These are phyloP conservation scores for Hemicentrotus pulcherrimus DNA, from an alignment of 35 echinoderm and acorn worm genomes.

Conservation along the genomic window DNA sequence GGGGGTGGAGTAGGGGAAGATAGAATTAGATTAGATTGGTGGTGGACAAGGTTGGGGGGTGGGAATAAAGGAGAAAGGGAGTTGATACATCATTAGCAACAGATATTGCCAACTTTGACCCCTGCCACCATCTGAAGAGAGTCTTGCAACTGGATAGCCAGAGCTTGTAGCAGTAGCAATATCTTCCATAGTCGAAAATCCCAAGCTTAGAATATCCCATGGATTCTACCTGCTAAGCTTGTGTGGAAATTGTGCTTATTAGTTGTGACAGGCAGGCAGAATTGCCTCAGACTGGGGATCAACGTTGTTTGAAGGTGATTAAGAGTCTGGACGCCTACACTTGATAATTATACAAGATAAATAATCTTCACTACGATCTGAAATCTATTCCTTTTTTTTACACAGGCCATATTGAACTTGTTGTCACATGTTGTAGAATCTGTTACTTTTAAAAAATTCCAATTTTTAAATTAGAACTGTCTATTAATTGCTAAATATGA, in stretches of 20 bases:
- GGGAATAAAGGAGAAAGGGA: not conserved
- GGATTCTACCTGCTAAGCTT: slow-evolving; percentile 29
- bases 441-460: not conserved
- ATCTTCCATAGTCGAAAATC: not conserved
- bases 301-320: slow-evolving; percentile 43
- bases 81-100: slow-evolving; percentile 50
- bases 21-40: not conserved
- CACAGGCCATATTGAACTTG: not conserved
- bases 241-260: slow-evolving; percentile 52
- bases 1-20: not conserved
- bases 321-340: not conserved
- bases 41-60: not conserved
- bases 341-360: slow-evolving; percentile 2
- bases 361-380: not conserved
- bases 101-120: slow-evolving; percentile 50
- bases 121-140: not conserved
- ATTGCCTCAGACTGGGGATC: slow-evolving; percentile 25
- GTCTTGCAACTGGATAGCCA: not conserved
- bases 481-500: not conserved
- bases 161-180: not conserved
- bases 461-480: not conserved
- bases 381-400: not conserved
- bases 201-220: slow-evolving; percentile 15
- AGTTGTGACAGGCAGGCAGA: slow-evolving; percentile 28
- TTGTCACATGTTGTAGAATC: not conserved